Conservation (phyloP, 2,113 vertebrate genomes). For the Gila orcuttii region DNA sequence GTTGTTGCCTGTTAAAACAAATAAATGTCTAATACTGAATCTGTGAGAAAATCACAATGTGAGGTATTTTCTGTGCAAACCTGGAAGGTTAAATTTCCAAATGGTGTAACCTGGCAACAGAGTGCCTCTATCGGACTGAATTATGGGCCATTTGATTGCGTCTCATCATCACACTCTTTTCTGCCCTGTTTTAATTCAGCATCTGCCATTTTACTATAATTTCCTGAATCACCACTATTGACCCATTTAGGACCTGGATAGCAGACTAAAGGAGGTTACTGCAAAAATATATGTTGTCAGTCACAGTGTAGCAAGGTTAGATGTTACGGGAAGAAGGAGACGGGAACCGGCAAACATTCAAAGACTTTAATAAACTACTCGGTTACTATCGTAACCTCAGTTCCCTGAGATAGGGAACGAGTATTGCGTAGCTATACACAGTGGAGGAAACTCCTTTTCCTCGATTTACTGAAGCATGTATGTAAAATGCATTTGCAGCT, state of each 20-base stretch:
- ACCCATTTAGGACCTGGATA: conserved; percentile 13
- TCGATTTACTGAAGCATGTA: too few relatives aligned
- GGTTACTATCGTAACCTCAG: too few relatives aligned
- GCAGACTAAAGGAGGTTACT: conserved; percentile 9
- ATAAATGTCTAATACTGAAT: not conserved
- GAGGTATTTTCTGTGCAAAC: not conserved
- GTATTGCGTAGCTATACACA: too few relatives aligned
- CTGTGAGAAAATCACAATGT: conserved; percentile 5
- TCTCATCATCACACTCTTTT: conserved; percentile 27
- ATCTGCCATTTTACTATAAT: conserved; percentile 30
- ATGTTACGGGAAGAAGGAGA: too few relatives aligned
- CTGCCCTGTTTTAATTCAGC: conserved; percentile 25
- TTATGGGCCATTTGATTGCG: conserved; percentile 34
- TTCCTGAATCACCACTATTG: conserved; percentile 34
- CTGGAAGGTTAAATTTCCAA: conserved; percentile 23
- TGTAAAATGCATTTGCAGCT: too few relatives aligned
- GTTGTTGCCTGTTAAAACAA: not conserved
- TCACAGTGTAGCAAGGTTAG: not conserved
- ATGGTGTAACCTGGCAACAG: conserved; percentile 53
- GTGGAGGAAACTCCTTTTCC: too few relatives aligned
- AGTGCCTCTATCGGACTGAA: conserved; percentile 22
- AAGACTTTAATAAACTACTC: too few relatives aligned
- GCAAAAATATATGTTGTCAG: conserved; percentile 30
- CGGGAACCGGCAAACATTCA: too few relatives aligned
- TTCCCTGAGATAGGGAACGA: too few relatives aligned